phyloP scores from a whole-genome alignment of 2,113 vertebrate genomes.

The Orthochromis malagaraziensis region DNA sequence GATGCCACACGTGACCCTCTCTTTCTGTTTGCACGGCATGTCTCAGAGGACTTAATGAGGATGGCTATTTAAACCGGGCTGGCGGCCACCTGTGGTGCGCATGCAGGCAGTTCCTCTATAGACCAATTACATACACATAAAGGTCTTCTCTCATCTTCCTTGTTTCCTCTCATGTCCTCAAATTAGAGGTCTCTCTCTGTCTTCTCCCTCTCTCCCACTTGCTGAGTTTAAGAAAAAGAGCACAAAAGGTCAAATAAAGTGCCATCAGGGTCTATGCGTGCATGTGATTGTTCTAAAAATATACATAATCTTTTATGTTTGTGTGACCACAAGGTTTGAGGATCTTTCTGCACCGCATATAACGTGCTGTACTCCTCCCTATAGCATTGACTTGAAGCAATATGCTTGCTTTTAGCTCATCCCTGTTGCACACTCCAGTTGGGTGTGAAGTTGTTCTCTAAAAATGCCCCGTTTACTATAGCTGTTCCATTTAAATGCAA shows the following conservation, averaged over 20 bases:
- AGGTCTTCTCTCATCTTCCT: constrained; percentile 34
- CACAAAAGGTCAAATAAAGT: constrained; percentile 34
- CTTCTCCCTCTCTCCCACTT: not conserved
- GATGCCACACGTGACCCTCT: not conserved
- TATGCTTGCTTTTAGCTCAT: not conserved
- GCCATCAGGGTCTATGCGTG: not conserved
- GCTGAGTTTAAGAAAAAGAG: constrained; percentile 39
- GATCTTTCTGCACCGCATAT: not conserved
- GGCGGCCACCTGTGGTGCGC: constrained; percentile 36
- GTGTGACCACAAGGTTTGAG: not conserved
- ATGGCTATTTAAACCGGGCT: constrained; percentile 24
- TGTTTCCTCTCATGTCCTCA: constrained; percentile 54
- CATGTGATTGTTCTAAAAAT: not conserved
- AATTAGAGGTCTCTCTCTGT: constrained; percentile 21
- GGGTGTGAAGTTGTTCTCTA: not conserved
- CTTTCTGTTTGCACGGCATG: not conserved
- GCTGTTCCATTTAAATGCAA: not conserved
- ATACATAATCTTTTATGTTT: not conserved
- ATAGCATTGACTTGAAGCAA: not conserved
- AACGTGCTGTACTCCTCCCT: not conserved
- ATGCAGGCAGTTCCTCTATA: constrained; percentile 25
- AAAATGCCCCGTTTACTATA: not conserved
- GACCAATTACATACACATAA: constrained; percentile 53
- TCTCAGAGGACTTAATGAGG: constrained; percentile 45
- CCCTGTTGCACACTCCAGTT: not conserved